These are phyloP conservation scores for Chelonus formosanus DNA, from an alignment of 2,888 invertebrate species.

Conservation along the genomic window DNA sequence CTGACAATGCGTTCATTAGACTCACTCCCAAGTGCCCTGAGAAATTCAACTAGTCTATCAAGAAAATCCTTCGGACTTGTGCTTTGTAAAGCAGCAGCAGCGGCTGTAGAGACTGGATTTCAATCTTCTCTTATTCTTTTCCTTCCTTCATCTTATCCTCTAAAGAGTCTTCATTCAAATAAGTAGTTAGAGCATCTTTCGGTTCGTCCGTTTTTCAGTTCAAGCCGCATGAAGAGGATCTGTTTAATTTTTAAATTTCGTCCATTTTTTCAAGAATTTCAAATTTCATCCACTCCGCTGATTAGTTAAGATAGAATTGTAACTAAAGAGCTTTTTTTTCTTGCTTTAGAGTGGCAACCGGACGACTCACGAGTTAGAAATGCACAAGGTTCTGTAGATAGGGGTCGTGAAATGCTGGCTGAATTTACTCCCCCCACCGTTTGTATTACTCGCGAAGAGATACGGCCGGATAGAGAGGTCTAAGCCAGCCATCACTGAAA, in stretches of 20 bases:
- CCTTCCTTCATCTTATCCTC: neutral
- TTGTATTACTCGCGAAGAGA: constrained; percentile 49
- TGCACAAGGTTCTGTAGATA: constrained; percentile 18
- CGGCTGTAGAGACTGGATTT: neutral
- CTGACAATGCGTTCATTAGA: constrained; percentile 49
- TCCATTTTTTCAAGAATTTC: constrained; percentile 52
- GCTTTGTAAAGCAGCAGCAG: neutral
- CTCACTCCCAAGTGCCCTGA: constrained; percentile 19
- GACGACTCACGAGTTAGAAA: constrained; percentile 25
- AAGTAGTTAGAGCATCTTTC: constrained; percentile 47
- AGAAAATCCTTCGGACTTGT: constrained; percentile 10
- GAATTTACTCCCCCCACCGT: constrained; percentile 44
- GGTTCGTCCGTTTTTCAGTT: constrained; percentile 12
- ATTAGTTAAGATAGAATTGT: constrained; percentile 46
- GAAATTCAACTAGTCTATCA: constrained; percentile 27
- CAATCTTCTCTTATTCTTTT: neutral
- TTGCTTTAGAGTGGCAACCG: neutral
- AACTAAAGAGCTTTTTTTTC: neutral
- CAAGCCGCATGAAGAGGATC: too few relatives aligned
- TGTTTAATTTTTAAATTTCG: constrained; percentile 41
- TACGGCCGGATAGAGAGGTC: constrained; percentile 49
- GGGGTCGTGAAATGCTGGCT: constrained; percentile 36
- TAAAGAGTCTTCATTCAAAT: constrained; percentile 49
- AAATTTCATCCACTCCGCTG: constrained; percentile 57
- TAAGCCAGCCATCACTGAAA: constrained; percentile 61